Percentiles rank a stretch among this genome's conserved stretches.
These are phyloP conservation scores for Macrobrachium rosenbergii DNA, from an alignment of 1,140 invertebrate species.

Conservation along the genomic window DNA sequence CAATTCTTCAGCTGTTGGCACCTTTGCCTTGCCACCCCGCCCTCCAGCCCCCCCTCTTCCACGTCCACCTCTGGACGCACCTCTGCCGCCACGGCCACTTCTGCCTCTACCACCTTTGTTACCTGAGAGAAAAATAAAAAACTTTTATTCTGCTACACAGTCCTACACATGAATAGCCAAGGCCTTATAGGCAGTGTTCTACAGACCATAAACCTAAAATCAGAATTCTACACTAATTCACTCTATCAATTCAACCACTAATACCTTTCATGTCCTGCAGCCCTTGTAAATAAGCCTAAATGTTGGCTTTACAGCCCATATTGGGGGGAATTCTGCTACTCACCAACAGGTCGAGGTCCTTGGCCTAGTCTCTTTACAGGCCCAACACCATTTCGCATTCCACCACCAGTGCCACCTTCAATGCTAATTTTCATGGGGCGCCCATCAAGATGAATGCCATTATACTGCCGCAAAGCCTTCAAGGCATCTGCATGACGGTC, in stretches of 20 bases:
- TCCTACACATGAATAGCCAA: too few relatives aligned
- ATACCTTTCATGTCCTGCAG: too few relatives aligned
- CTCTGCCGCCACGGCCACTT: too few relatives aligned
- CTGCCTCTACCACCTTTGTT: constrained; percentile 70
- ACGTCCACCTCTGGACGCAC: too few relatives aligned
- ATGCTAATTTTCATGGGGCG: constrained; percentile 91
- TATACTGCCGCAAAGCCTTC: constrained; percentile 98
- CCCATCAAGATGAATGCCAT: constrained; percentile 95
- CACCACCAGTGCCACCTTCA: constrained; percentile 81
- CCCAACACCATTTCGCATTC: constrained; percentile 22
- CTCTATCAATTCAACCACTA: too few relatives aligned
- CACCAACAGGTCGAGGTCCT: constrained; percentile 46
- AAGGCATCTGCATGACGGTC: constrained; percentile 91
- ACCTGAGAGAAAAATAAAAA: constrained; percentile 51
- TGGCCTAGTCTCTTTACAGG: constrained; percentile 56
- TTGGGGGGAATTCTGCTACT: too few relatives aligned
- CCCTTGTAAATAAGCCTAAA: too few relatives aligned
- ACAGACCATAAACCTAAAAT: too few relatives aligned
- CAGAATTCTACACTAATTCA: too few relatives aligned
- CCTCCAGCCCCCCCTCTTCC: constrained; percentile 66
- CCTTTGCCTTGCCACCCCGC: constrained; percentile 69
- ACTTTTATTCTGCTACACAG: neutral
- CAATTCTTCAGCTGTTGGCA: constrained; percentile 89
- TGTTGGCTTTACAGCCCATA: too few relatives aligned
- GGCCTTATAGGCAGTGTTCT: too few relatives aligned